Percentiles rank a stretch among this genome's conserved stretches.
These are phyloP conservation scores for Chrysogorgia sp. DNA, from an alignment of 92 coral and sea anemone species.

Conservation along the genomic window DNA sequence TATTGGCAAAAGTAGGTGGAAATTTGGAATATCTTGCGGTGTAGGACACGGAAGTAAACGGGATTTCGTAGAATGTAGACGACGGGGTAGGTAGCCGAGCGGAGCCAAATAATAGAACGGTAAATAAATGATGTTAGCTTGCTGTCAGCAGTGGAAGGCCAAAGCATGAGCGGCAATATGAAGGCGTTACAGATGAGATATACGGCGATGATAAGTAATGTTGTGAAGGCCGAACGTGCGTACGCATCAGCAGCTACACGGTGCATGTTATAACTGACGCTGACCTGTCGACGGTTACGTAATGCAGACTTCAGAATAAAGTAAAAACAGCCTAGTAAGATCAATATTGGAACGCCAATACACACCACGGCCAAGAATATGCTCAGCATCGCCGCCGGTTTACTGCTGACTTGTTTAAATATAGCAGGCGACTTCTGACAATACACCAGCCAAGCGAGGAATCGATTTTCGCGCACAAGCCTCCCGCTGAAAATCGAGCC, in stretches of 20 bases:
- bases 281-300: conserved; percentile 64
- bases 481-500: conserved; percentile 48
- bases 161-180: conserved; percentile 61
- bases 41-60: conserved; percentile 31
- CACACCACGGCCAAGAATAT: conserved; percentile 49
- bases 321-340: conserved; percentile 55
- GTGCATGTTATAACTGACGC: conserved; percentile 55
- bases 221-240: conserved; percentile 70
- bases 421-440: conserved; percentile 62
- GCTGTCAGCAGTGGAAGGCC: conserved; percentile 55
- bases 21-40: conserved; percentile 9
- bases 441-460: conserved; percentile 78
- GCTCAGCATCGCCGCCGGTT: conserved; percentile 13
- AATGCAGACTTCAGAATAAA: conserved; percentile 64
- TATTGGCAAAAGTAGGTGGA: conserved; percentile 9
- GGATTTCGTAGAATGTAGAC: conserved; percentile 72
- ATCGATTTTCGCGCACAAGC: conserved; percentile 58
- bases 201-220: conserved; percentile 67
- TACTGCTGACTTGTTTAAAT: not conserved
- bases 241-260: conserved; percentile 70
- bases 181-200: conserved; percentile 65
- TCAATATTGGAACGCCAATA: conserved; percentile 54
- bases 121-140: conserved; percentile 57
- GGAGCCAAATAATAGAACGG: conserved; percentile 39
- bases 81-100: conserved; percentile 73